Base-by-base conservation (phyloP, 2,797 vertebrate genomes). In the Acipenser transmontanus region DNA sequence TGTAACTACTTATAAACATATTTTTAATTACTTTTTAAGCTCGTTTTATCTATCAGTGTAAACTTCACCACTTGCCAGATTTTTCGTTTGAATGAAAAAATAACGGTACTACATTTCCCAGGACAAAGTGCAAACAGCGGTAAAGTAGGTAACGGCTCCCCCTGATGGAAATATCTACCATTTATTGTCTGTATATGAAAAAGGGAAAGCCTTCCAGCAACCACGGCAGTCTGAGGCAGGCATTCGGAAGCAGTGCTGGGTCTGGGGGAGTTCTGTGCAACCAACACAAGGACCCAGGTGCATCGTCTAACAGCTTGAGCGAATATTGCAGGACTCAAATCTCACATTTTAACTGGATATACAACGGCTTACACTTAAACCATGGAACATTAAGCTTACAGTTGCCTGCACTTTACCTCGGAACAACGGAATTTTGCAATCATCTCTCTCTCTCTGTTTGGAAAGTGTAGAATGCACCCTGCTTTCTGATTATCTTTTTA, bases 401-500 rank as follows among this genome's bases (percentile, higher is more conserved):
- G 13, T 20, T 68, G 66, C 50, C 51, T n/a, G 63, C 63, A 49
- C 66, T 47, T 64, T 65, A 62, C 63, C 47, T 62, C 69, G 74
- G 68, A 72, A 4, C 34, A 34, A 34, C 34, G 68, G 75, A 72
- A 70, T 72, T 71, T 69, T 74, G 71, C 62, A 69, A 80, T 73
- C 67, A 70, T 34, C 34, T 34, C 34, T 34, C 34, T 34, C 34
- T 71, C 63, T 62, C 68, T 69, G 62, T 73, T 68, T 64, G 69
- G 75, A 70, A 79, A 73, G 78, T 85, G 78, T 86, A 82, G 74
- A 76, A 95, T 95, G 93, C 80, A 69, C 84, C 73, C 80, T 79
- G 87, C 81, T 78, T 78, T 85, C 72, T 87, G 82, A 86, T 73
- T 63, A 49, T 72, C 78, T 63, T 70, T 66, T 71, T 50, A 78